Percentiles rank a stretch among this genome's conserved stretches.
Evolutionary conservation across 2,888 invertebrate species (phyloP).

Genomic region (Blera fallax): DNA sequence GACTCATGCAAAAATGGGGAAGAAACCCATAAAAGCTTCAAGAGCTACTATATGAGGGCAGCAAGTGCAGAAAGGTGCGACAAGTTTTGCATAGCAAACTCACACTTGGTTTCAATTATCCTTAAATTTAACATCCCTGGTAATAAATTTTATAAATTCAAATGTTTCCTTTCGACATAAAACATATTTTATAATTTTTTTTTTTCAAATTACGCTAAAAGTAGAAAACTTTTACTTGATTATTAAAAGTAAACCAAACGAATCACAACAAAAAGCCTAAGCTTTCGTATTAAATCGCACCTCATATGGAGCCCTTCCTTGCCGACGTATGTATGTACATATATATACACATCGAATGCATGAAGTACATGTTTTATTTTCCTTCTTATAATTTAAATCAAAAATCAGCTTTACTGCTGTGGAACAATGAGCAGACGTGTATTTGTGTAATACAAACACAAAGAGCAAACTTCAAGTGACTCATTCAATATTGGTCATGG

Average conservation of each 20-base stretch:
- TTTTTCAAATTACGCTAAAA: background rate
- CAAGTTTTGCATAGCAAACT: slow-evolving; percentile 30
- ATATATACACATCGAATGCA: background rate
- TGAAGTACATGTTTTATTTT: background rate
- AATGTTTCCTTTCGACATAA: background rate
- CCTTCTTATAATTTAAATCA: background rate
- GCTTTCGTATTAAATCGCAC: background rate
- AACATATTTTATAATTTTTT: background rate
- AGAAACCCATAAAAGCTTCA: slow-evolving; percentile 17
- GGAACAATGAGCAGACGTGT: slow-evolving; percentile 9
- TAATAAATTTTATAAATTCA: background rate
- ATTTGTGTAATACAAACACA: slow-evolving; percentile 23
- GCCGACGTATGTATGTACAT: no score
- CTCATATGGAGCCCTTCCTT: background rate
- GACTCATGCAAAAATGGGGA: slow-evolving; percentile 49
- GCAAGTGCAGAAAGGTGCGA: slow-evolving; percentile 33
- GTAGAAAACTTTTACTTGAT: background rate
- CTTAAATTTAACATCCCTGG: background rate
- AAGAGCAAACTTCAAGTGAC: slow-evolving; percentile 36
- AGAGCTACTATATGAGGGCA: background rate
- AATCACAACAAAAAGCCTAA: slow-evolving; percentile 17
- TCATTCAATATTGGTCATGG: slow-evolving; percentile 41
- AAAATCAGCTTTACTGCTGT: slow-evolving; percentile 22
- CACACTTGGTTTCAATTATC: background rate
- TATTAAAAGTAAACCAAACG: background rate